phyloP scores from a whole-genome alignment of 2,797 vertebrate genomes.

The Trichosurus vulpecula region DNA sequence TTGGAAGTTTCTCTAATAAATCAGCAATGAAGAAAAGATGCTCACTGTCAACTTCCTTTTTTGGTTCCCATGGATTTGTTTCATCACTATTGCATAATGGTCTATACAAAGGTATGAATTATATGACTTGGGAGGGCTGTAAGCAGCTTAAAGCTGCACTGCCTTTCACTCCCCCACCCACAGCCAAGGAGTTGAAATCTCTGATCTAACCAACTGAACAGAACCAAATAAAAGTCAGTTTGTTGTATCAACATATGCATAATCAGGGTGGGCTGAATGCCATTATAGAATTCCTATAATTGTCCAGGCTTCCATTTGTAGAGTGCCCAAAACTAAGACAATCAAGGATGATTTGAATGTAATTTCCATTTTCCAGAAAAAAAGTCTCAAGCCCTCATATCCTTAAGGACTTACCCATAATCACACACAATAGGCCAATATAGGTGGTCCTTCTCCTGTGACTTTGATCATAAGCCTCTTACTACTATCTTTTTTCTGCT shows the following conservation, averaged over 20 bases:
- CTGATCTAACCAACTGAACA: not conserved
- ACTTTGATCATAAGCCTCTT: too few relatives aligned
- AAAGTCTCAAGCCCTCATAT: not conserved
- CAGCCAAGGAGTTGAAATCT: not conserved
- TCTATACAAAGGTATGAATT: not conserved
- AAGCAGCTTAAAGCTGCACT: not conserved
- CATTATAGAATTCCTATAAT: not conserved
- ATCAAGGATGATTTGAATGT: not conserved
- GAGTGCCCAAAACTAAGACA: not conserved
- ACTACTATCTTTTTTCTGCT: not conserved
- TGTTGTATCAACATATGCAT: not conserved
- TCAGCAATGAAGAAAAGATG: not conserved
- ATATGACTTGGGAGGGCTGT: not conserved
- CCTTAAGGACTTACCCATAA: not conserved
- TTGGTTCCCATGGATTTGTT: not conserved
- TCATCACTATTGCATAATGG: not conserved
- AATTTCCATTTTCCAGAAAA: not conserved
- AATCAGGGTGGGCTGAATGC: not conserved
- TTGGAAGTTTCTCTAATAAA: not conserved
- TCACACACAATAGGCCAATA: too few relatives aligned
- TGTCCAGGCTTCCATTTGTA: not conserved
- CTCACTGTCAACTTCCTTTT: not conserved
- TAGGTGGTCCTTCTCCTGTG: too few relatives aligned
- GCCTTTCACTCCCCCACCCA: too few relatives aligned
- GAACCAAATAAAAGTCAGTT: not conserved